Evolutionary conservation across 1,140 invertebrate species (phyloP), one percentile per base, ranked within the genome.

Genomic region (Pseudomyrmex gracilis): DNA sequence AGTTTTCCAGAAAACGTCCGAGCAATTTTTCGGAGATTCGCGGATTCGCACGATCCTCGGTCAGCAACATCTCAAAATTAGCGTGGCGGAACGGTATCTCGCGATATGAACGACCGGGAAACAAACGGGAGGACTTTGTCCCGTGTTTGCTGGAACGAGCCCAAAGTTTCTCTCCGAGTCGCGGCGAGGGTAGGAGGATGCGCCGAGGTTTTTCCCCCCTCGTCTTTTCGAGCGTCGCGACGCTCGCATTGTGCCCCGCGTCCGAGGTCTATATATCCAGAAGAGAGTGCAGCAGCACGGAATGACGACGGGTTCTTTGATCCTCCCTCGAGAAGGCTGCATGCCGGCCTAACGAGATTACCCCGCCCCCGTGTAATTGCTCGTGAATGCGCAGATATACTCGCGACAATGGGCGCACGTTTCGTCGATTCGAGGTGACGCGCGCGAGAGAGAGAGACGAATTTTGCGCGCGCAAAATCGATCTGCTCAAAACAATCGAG

Each of bases 291-390:
- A 89, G 86, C 68, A 89, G 89, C 87, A 83, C 78, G 88, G 90
- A 91, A 91, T 87, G 85, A 86, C 84, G 84, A 85, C 84, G 82
- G 73, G 78, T 88, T 87, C 91, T 92, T 92, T 92, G 91, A 92
- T 92, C 91, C 90, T 90, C 87, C 86, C 87, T 82, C 76, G 86
- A 84, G 80, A 73, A 87, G 57, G 85, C 76, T 88, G 58, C 76
- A 77, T 84, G 84, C 57, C 68, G 34, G 66, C 82, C 73, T 92
- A 92, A 92, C 91, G 83, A 89, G 91, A 92, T 92, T 92, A 92
- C 90, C 90, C 91, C 90, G 87, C 91, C 90, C 90, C 90, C 83
- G 70, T 60, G 90, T 92, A 92, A 92, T 92, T 92, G 91, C 90
- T 91, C 84, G 91, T 92, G 91, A 92, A 92, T 90, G 91, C 86